Evolutionary conservation across 2,113 vertebrate species (phyloP), one percentile per base, ranked within the genome.

Genomic region (Aegotheles bennettii): DNA sequence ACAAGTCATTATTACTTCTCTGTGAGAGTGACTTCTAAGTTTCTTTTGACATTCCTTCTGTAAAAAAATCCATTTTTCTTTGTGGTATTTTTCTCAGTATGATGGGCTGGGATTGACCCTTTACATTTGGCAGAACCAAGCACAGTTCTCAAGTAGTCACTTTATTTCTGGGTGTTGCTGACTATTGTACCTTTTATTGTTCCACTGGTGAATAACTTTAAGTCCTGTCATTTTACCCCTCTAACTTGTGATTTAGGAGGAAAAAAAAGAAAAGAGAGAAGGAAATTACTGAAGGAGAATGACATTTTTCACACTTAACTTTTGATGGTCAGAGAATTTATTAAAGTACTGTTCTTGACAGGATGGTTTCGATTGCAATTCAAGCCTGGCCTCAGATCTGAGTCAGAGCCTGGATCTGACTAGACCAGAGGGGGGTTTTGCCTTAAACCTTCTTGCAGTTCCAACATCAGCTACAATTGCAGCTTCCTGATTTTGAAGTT

Each of bases 291-390:
- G 51, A 89, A 91, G 87, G 67, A 89, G 84, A 95, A 69, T 91
- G 94, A 79, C 85, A 82, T 91, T 91, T 96, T 95, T 86, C 45
- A 74, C 89, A 85, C 74, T 93, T 96, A n/a, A 57, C 47, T 91
- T 92, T 87, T 95, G 90, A 94, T 87, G 87, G 91, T 82, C 42
- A 57, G 71, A 84, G 50, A 87, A 96, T 94, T 89, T 93, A 95
- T 86, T 95, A 80, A 87, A 95, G 83, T 86, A 68, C 85, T 93
- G 60, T 74, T 96, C 56, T 90, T 96, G 96, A 87, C 91, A 90
- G 76, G 54, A 35, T 68, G 31, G 75, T 93, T 96, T 97, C 88
- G 90, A 81, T 35, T 93, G 76, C 79, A 81, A 8, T 95, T 93
- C 68, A 74, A 88, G 59, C 23, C 60, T 92, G 53, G 75, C 24